Conservation (phyloP, 2,113 vertebrate genomes). For the Cephalopterus ornatus region DNA sequence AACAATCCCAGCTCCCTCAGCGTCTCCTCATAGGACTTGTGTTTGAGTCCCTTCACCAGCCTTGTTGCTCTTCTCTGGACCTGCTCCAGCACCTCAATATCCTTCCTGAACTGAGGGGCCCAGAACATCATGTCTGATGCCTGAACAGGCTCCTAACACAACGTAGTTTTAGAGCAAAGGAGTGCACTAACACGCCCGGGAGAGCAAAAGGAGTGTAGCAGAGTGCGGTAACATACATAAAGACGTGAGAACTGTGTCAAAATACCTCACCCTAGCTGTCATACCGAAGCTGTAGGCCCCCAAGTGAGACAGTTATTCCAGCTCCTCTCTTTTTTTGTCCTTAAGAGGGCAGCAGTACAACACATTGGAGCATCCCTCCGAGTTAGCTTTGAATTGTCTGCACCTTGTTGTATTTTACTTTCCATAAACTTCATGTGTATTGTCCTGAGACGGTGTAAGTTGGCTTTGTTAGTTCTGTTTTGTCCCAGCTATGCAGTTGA, state of each 20-base stretch:
- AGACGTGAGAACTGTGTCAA: neutral
- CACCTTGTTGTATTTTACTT: neutral
- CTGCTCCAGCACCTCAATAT: no score
- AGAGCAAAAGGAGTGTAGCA: rapidly evolving
- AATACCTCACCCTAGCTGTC: neutral
- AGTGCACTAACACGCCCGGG: rapidly evolving
- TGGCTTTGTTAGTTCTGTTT: neutral
- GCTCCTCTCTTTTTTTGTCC: neutral
- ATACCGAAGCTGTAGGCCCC: neutral
- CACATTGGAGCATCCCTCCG: neutral
- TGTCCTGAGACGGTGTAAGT: neutral
- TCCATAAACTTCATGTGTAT: neutral
- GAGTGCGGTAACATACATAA: rapidly evolving
- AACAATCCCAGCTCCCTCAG: no score
- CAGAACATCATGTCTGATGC: rapidly evolving
- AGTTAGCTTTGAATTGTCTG: neutral
- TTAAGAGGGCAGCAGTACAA: constrained; percentile 70
- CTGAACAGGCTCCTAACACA: neutral
- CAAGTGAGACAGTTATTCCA: neutral
- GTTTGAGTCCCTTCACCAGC: no score
- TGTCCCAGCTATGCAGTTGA: neutral
- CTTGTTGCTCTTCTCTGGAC: no score
- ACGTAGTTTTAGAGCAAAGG: neutral
- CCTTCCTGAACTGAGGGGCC: no score
- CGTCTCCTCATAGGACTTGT: no score